Conservation (phyloP, 2,113 vertebrate genomes). For the Hemibagrus wyckioides region DNA sequence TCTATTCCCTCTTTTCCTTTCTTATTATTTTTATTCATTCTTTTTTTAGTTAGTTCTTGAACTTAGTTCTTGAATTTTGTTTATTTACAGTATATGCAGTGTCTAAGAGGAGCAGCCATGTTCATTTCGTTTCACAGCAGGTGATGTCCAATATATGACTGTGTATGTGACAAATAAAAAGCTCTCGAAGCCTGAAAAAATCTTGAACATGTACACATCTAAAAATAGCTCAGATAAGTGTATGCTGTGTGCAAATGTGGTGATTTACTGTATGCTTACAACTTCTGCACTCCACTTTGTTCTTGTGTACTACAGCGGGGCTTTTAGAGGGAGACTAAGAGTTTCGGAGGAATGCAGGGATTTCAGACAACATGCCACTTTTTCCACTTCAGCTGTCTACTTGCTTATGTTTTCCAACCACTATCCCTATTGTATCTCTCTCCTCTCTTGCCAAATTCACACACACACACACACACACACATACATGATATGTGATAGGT, state of each 20-base stretch:
- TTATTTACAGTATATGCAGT: too few relatives aligned
- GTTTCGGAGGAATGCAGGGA: conserved; percentile 35
- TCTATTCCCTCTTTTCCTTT: too few relatives aligned
- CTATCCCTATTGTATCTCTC: neutral
- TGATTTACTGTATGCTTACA: conserved; percentile 15
- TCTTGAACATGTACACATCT: neutral
- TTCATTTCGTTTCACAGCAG: too few relatives aligned
- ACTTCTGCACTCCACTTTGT: conserved; percentile 36
- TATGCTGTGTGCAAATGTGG: neutral
- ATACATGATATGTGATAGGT: neutral
- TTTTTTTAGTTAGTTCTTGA: too few relatives aligned
- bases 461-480: neutral
- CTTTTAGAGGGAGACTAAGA: conserved; percentile 30
- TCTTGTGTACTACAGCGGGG: conserved; percentile 21
- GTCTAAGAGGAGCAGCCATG: too few relatives aligned
- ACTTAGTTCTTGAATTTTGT: too few relatives aligned
- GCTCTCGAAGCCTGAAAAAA: too few relatives aligned
- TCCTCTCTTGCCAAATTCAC: conserved; percentile 18
- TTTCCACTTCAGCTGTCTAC: conserved; percentile 28
- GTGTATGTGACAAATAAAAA: too few relatives aligned
- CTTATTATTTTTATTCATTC: too few relatives aligned
- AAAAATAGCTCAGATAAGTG: neutral
- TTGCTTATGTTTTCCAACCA: conserved; percentile 26
- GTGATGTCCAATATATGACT: too few relatives aligned
- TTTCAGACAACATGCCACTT: conserved; percentile 25